Evolutionary conservation across 2,113 vertebrate species (phyloP).

Genomic region (Prolemur simus): DNA sequence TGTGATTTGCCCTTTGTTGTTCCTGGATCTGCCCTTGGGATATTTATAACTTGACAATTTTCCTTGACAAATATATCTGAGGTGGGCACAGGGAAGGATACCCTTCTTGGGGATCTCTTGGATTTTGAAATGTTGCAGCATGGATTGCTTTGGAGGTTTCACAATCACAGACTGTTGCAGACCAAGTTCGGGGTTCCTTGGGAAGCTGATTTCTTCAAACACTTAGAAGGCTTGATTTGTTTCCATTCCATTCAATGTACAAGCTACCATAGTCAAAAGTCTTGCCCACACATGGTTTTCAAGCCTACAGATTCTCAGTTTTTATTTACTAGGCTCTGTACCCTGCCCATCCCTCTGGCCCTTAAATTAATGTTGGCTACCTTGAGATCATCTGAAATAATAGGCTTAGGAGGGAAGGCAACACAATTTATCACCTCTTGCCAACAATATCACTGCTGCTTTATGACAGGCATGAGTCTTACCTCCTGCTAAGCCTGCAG

Average conservation of each 20-base stretch:
- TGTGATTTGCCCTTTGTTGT: background rate
- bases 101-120: background rate
- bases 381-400: constrained; percentile 71
- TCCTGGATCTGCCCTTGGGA: background rate
- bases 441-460: constrained; percentile 43
- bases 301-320: constrained; percentile 20
- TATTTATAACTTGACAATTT: background rate
- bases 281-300: constrained; percentile 12
- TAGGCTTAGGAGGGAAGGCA: constrained; percentile 35
- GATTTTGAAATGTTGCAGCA: constrained; percentile 11
- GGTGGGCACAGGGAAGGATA: background rate
- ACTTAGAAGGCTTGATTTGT: background rate
- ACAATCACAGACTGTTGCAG: background rate
- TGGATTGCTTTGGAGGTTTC: background rate
- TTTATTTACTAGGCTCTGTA: constrained; percentile 54
- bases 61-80: background rate
- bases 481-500: constrained; percentile 23
- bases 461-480: constrained; percentile 54
- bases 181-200: background rate
- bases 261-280: background rate
- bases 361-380: constrained; percentile 64
- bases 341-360: background rate
- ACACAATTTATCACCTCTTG: constrained; percentile 43
- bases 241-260: background rate
- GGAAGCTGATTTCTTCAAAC: background rate